Base-by-base conservation (phyloP, 2,113 vertebrate genomes). In the Symphodus melops region DNA sequence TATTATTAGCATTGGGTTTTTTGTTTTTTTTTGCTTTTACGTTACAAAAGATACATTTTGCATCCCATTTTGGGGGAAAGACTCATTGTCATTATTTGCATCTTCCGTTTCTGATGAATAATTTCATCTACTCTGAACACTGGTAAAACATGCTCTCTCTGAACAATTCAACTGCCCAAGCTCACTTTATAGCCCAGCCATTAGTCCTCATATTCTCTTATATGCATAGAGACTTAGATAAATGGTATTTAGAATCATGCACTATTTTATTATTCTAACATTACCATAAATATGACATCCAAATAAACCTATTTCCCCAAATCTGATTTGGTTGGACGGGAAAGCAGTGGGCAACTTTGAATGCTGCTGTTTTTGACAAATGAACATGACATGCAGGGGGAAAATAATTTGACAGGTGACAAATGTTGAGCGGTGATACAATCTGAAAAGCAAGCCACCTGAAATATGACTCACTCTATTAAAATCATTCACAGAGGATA, bases 401-500 rank as follows among this genome's bases (percentile, higher is more conserved):
- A 89, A 94, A 94, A 95, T 95, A 94, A 95, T 95, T 94, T 95
- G 94, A 95, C 94, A 94, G 92, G 89, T 94, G 94, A 95, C 94
- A 94, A 95, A 95, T 95, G 94, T 93, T 90, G 90, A 92, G 86
- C 79, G 61, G 86, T 86, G 93, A 95, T 95, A 94, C 91, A 92
- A 94, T 94, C 93, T 94, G 94, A 95, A 93, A 93, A 88, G 87
- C 90, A 79, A 90, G 91, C 91, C 92, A 94, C 90, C 93, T 92
- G 89, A 93, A 95, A 95, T 94, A 95, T 93, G 93, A 93, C 92
- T 93, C 90, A 90, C 93, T 94, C 93, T 91, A 94, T 94, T 95
- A 94, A 94, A 94, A 95, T 94, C 92, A 94, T 93, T 94, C 91
- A 90, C 66, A 75, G 88, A 93, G 93, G 92, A 94, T 94, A 94